Evolutionary conservation across 2,888 invertebrate genomes (phyloP).

Genomic region (Xanthorhoe spadicearia): DNA sequence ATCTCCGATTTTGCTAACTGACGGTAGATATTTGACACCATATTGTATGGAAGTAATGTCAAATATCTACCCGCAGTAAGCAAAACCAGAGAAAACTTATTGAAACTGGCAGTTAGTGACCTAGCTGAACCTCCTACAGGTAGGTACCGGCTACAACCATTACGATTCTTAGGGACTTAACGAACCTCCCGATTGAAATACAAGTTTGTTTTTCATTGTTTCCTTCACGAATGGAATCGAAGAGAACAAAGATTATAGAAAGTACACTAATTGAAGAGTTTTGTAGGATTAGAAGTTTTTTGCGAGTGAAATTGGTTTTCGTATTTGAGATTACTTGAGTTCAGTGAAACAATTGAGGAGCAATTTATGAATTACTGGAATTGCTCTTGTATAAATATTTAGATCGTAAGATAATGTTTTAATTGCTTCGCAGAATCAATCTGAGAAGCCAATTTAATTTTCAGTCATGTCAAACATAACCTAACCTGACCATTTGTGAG

Average conservation of each 20-base stretch:
- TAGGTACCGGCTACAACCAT: slow-evolving; percentile 37
- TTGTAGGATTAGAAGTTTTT: slow-evolving; percentile 26
- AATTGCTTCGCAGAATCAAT: too few species aligned
- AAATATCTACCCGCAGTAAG: too few species aligned
- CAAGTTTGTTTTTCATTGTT: slow-evolving; percentile 48
- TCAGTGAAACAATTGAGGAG: neutral
- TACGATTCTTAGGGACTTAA: slow-evolving; percentile 51
- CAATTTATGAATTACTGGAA: neutral
- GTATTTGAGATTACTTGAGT: neutral
- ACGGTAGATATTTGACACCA: too few species aligned
- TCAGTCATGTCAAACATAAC: too few species aligned
- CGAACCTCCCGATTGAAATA: slow-evolving; percentile 52
- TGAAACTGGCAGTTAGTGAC: neutral
- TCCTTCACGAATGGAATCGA: slow-evolving; percentile 37
- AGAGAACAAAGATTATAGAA: slow-evolving; percentile 37
- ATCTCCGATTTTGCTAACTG: too few species aligned
- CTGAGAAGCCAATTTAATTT: too few species aligned
- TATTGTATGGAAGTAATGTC: too few species aligned
- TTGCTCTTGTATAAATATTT: too few species aligned
- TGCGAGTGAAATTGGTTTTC: neutral
- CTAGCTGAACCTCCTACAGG: slow-evolving; percentile 3
- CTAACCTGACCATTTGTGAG: too few species aligned
- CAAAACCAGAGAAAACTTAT: too few species aligned
- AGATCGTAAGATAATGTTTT: too few species aligned
- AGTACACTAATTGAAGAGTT: slow-evolving; percentile 41